Evolutionary conservation across 2,113 vertebrate species (phyloP), one percentile per base, ranked within the genome.

Genomic region (Falco punctatus): DNA sequence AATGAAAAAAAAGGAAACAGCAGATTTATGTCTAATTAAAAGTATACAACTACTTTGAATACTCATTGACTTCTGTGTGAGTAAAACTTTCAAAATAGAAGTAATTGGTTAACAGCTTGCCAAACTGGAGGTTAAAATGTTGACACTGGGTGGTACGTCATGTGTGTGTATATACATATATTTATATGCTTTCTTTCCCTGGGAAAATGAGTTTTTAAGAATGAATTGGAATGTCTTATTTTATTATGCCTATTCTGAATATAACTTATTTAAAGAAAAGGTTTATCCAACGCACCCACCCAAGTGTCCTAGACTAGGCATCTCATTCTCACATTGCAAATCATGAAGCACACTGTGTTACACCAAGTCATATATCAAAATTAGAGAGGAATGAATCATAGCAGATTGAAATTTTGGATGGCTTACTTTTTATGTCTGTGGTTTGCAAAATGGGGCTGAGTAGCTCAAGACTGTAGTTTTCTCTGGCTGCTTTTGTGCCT

Each of bases 361-460:
- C 5, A 26, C 58, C 13, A 61, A 71, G 8, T 62, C 55, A 70
- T n/a, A 46, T 27, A 83, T 81, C 64, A 78, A 94, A 94, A 80
- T 83, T 51, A 88, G 55, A 86, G 28, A 64, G 18, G 15, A 48
- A 92, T 90, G 95, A 95, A 67, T 90, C 90, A 94, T 3, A 93
- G 38, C n/a, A 83, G 59, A 49, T 15, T 74, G 40, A 92, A 86
- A 83, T 62, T 77, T 86, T 86, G 44, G 15, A 64, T 90, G 20
- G 27, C 11, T 96, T 40, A 48, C 27, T 93, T 83, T 77, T 42
- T 51, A 46, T 35, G 11, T 35, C 27, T 78, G 32, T 70, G 23
- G 46, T 59, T 83, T 59, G 59, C 20, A 88, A 86, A 94, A 90
- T 30, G 16, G 7, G 24, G 1, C 42, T 74, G 26, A 70, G 11